Evolutionary conservation across 2,888 invertebrate species (phyloP).

Genomic region (Venusia cambrica): DNA sequence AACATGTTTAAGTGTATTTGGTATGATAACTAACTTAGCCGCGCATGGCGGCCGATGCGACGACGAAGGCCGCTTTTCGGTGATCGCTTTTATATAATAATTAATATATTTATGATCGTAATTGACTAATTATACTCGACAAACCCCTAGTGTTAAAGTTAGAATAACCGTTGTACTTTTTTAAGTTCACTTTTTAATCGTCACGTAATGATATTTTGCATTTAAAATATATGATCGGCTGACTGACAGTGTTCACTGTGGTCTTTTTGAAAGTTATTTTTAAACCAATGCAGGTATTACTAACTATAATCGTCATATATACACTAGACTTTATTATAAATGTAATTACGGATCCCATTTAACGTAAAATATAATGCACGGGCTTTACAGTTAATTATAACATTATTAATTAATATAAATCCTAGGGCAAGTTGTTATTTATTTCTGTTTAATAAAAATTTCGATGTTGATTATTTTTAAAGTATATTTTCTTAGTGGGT

Average conservation of each 20-base stretch:
- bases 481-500: slow-evolving; percentile 69
- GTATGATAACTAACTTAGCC: slow-evolving; percentile 58
- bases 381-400: slow-evolving; percentile 80
- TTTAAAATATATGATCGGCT: slow-evolving; percentile 66
- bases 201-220: slow-evolving; percentile 56
- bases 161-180: slow-evolving; percentile 64
- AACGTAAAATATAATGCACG: slow-evolving; percentile 76
- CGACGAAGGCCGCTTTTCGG: slow-evolving; percentile 36
- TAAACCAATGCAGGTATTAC: slow-evolving; percentile 79
- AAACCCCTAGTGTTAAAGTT: slow-evolving; percentile 73
- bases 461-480: slow-evolving; percentile 80
- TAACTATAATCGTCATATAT: slow-evolving; percentile 79
- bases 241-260: slow-evolving; percentile 54
- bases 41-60: slow-evolving; percentile 33
- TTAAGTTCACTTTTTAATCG: slow-evolving; percentile 66
- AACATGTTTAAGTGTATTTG: slow-evolving; percentile 78
- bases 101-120: slow-evolving; percentile 79
- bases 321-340: slow-evolving; percentile 77
- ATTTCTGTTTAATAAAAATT: slow-evolving; percentile 76
- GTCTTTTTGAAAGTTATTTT: slow-evolving; percentile 74
- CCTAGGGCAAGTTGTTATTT: slow-evolving; percentile 83
- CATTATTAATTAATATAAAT: slow-evolving; percentile 76
- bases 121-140: slow-evolving; percentile 80
- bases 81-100: slow-evolving; percentile 39
- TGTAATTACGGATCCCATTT: slow-evolving; percentile 73